These are phyloP conservation scores for Keiferia lycopersicella DNA, from an alignment of 2,888 invertebrate genomes.

Conservation along the genomic window DNA sequence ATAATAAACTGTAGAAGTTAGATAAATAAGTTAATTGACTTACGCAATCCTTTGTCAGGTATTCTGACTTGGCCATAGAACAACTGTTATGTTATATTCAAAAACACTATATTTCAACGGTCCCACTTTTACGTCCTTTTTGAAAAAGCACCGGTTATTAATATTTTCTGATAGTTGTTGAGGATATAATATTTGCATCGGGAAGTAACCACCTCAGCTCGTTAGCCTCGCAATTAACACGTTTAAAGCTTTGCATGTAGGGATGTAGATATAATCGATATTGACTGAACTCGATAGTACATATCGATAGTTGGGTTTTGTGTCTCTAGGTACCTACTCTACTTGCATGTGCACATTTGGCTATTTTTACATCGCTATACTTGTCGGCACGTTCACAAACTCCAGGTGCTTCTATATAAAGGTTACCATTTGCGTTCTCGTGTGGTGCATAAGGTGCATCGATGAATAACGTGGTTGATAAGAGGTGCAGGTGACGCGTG, in stretches of 20 bases:
- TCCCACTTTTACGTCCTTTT: constrained; percentile 22
- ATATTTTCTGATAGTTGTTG: constrained; percentile 10
- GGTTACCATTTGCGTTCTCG: constrained; percentile 40
- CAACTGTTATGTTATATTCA: constrained; percentile 21
- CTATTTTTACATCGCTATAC: not conserved
- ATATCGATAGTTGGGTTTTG: no score
- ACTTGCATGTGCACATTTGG: not conserved
- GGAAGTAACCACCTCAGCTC: constrained; percentile 11
- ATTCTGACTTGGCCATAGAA: constrained; percentile 35
- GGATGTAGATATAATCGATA: no score
- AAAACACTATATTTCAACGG: constrained; percentile 24
- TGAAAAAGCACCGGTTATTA: constrained; percentile 18
- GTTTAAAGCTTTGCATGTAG: no score
- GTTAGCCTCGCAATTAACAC: not conserved
- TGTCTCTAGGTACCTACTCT: no score
- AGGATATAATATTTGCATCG: constrained; percentile 17
- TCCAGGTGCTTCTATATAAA: constrained; percentile 43
- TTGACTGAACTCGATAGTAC: no score
- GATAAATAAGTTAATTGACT: constrained; percentile 43
- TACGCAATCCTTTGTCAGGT: constrained; percentile 46
- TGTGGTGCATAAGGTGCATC: constrained; percentile 32
- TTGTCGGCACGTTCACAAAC: not conserved
- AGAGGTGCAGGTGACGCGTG: constrained; percentile 45
- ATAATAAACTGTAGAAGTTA: constrained; percentile 37
- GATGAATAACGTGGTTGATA: constrained; percentile 41